Evolutionary conservation across 2,888 invertebrate species (phyloP).

Genomic region (Brenthis ino): DNA sequence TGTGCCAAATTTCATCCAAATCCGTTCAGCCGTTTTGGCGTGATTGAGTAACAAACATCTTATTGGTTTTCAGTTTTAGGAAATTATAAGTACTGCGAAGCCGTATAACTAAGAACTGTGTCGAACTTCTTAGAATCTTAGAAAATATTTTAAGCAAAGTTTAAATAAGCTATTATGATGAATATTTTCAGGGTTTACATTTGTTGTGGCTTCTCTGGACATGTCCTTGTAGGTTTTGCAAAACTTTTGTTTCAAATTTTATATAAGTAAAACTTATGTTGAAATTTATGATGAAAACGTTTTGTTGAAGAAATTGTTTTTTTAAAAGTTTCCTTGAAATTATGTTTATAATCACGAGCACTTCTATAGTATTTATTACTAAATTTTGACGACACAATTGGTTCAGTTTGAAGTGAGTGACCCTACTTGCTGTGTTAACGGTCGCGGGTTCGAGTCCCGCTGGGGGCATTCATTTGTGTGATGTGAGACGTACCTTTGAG

Average conservation of each 20-base stretch:
- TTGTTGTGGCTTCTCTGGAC: constrained; percentile 18
- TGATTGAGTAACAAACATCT: no score
- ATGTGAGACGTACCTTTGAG: no score
- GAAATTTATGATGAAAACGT: neutral
- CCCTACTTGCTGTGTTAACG: no score
- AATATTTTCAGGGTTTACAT: constrained; percentile 16
- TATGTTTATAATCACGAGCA: no score
- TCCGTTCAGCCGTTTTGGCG: no score
- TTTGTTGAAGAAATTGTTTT: neutral
- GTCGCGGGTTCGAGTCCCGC: no score
- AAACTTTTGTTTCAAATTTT: constrained; percentile 4
- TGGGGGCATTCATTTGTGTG: no score
- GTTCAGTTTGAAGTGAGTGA: no score
- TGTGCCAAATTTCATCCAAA: no score
- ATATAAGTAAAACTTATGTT: neutral
- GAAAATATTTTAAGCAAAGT: constrained; percentile 20
- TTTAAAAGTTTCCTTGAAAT: neutral
- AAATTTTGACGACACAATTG: no score
- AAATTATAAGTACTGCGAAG: neutral
- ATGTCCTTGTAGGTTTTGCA: neutral
- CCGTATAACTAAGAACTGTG: constrained; percentile 9
- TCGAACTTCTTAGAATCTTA: constrained; percentile 21
- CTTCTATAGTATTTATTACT: no score
- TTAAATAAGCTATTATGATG: constrained; percentile 19
- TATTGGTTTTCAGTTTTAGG: neutral